Percentiles rank a stretch among this genome's conserved stretches.
Conservation (phyloP, 2,888 invertebrate genomes). For the Sceliomorpha sp. region DNA sequence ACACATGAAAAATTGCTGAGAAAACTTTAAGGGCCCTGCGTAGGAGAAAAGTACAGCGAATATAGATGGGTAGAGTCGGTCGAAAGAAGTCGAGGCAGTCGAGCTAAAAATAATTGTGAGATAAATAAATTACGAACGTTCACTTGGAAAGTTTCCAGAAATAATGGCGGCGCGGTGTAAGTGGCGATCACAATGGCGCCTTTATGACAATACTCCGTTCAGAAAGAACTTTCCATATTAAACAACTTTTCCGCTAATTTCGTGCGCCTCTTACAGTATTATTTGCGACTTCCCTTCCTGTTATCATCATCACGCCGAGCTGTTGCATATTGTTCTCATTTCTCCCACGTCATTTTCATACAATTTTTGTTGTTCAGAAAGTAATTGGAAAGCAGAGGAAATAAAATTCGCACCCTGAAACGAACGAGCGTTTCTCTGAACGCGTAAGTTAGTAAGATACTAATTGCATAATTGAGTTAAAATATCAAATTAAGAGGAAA, state of each 20-base stretch:
- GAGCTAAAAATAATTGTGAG: slow-evolving; percentile 66
- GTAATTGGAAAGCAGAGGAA: no score
- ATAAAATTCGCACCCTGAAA: no score
- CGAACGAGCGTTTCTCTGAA: no score
- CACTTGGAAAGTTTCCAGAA: slow-evolving; percentile 36
- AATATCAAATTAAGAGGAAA: no score
- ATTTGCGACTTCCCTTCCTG: slow-evolving; percentile 6
- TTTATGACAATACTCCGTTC: slow-evolving; percentile 32
- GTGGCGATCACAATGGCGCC: slow-evolving; percentile 28
- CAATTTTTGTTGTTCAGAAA: slow-evolving; percentile 19
- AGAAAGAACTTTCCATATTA: slow-evolving; percentile 70
- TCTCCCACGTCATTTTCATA: not conserved
- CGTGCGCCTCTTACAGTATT: slow-evolving; percentile 40
- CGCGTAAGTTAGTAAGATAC: no score
- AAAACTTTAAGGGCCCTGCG: not conserved
- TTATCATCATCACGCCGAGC: slow-evolving; percentile 5
- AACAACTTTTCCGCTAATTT: slow-evolving; percentile 73
- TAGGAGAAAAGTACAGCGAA: slow-evolving; percentile 7
- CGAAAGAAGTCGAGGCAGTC: slow-evolving; percentile 18
- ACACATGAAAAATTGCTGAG: slow-evolving; percentile 9
- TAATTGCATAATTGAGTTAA: no score
- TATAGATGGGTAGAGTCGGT: slow-evolving; percentile 15
- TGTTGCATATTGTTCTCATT: slow-evolving; percentile 9
- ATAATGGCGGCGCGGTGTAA: slow-evolving; percentile 7
- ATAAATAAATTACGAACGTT: slow-evolving; percentile 64